Base-by-base conservation (phyloP, 2,113 vertebrate genomes). In the Coreoperca whiteheadi region DNA sequence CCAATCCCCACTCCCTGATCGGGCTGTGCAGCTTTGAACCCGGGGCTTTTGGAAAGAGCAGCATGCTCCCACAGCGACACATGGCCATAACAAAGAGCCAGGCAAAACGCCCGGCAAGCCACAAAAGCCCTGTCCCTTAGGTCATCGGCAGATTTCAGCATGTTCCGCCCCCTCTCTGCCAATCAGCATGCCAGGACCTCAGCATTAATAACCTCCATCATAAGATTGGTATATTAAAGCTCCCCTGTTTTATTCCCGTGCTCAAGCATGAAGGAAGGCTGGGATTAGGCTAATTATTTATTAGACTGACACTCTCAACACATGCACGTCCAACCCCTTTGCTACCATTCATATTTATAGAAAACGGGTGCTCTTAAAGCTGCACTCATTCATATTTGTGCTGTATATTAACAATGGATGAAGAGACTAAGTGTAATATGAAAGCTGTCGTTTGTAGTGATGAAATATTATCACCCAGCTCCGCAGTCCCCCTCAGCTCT, bases 41-140 rank as follows among this genome's bases (percentile, higher is more conserved):
- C 37, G 8, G 37, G 74, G 81, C 79, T 87, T 90, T 89, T 89
- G 81, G 90, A 92, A 91, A 89, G 87, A 90, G 84, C 88, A 89
- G 82, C 83, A 56, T 71, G 85, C 90, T 87, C 79, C 81, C 77
- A 78, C 61, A 88, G 88, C 80, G 81, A 94, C 92, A 94, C 86
- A 91, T 90, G 88, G 90, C 79, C 79, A 60, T 69, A 86, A 93
- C 88, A 93, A 94, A 94, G 88, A 85, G 82, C 66, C 78, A 28
- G 84, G 90, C 91, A 92, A 82, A 82, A 91, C 60, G 78, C 89
- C 91, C 59, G 32, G 54, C 87, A 90, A 92, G 89, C 90, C 88
- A 94, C 90, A 93, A 92, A 93, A 86, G 89, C 85, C 82, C 72
- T 1, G 77, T 91, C 90, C 91, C 83, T 88, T 74, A 89, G 89